phyloP scores from a whole-genome alignment of 2,888 invertebrate species.

The Rhingia rostrata region DNA sequence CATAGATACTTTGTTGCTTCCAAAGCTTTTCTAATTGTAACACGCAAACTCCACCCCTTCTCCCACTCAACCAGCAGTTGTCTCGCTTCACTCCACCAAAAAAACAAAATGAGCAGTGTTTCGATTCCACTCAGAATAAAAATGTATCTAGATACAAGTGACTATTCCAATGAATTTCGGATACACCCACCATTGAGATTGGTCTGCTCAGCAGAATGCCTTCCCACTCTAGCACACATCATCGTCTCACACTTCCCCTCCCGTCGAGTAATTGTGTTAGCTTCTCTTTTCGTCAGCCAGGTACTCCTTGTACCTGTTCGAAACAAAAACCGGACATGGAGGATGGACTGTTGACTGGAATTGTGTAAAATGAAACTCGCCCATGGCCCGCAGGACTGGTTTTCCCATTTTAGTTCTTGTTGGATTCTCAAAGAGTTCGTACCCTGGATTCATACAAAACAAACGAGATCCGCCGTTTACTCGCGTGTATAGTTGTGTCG shows the following conservation, averaged over 20 bases:
- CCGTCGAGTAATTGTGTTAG: conserved; percentile 6
- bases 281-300: conserved; percentile 32
- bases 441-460: conserved; percentile 65
- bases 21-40: conserved; percentile 66
- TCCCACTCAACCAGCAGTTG: conserved; percentile 19
- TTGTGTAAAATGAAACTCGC: conserved; percentile 72
- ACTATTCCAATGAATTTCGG: conserved; percentile 41
- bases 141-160: conserved; percentile 5
- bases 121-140: conserved; percentile 49
- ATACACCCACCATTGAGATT: conserved; percentile 56
- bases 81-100: conserved; percentile 32
- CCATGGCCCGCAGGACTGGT: conserved; percentile 81
- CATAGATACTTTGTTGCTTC: conserved; percentile 46
- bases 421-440: conserved; percentile 83
- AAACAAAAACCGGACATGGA: conserved; percentile 58
- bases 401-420: conserved; percentile 83
- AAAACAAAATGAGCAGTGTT: conserved; percentile 55
- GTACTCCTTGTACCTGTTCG: conserved; percentile 38
- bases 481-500: conserved; percentile 64
- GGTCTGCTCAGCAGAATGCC: neutral
- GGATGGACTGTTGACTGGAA: conserved; percentile 78
- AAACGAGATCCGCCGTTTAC: conserved; percentile 53
- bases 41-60: conserved; percentile 50
- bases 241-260: neutral
- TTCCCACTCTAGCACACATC: conserved; percentile 23